These are phyloP conservation scores for Zygothrica quintamaculata DNA, from an alignment of 2,888 invertebrate species.

Conservation along the genomic window DNA sequence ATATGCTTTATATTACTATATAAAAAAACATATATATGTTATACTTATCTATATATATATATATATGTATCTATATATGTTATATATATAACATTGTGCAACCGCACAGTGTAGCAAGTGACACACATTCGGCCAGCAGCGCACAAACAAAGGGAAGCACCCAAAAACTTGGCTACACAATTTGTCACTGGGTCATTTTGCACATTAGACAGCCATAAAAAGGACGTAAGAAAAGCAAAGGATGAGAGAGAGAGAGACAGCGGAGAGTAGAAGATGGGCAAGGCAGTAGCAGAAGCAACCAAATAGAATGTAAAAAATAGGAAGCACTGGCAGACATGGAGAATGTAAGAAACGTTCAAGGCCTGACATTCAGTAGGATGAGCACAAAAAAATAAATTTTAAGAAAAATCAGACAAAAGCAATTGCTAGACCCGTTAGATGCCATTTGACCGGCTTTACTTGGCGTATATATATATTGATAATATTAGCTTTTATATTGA, in stretches of 20 bases:
- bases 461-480: too few relatives aligned
- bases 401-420: too few relatives aligned
- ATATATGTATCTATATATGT: not conserved
- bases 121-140: constrained; percentile 25
- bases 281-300: too few relatives aligned
- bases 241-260: not conserved
- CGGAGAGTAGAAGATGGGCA: not conserved
- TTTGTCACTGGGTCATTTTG: constrained; percentile 73
- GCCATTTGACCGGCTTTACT: too few relatives aligned
- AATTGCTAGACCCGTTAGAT: too few relatives aligned
- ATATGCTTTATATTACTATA: too few relatives aligned
- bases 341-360: constrained; percentile 8
- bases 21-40: too few relatives aligned
- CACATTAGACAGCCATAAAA: constrained; percentile 48
- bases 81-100: constrained; percentile 3
- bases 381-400: constrained; percentile 7
- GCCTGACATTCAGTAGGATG: constrained; percentile 10
- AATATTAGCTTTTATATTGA: not conserved
- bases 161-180: constrained; percentile 63
- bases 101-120: constrained; percentile 17
- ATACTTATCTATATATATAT: not conserved
- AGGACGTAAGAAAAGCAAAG: constrained; percentile 3
- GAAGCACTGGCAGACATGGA: too few relatives aligned
- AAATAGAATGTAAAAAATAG: not conserved
- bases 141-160: constrained; percentile 31